Conservation (phyloP, 2,888 invertebrate genomes). For the Nineta flava region DNA sequence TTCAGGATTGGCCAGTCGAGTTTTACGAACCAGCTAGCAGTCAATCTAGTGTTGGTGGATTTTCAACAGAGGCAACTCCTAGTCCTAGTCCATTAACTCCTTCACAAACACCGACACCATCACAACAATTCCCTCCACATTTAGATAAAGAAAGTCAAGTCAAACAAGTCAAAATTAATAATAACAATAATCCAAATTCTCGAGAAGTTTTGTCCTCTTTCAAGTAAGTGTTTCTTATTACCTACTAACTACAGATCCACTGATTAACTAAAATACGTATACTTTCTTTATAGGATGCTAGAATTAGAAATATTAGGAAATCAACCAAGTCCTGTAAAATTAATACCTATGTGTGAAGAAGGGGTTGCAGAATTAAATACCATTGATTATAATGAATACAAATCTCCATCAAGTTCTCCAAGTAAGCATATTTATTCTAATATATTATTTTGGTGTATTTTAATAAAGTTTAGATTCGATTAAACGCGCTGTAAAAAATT, state of each 20-base stretch:
- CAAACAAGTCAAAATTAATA: conserved; percentile 11
- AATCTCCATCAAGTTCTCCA: conserved; percentile 23
- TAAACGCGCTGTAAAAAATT: too few species aligned
- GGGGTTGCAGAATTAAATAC: conserved; percentile 22
- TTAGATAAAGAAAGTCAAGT: conserved; percentile 4
- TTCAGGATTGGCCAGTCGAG: conserved; percentile 26
- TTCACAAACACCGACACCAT: conserved; percentile 16
- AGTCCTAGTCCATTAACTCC: conserved; percentile 24
- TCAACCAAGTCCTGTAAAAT: conserved; percentile 25
- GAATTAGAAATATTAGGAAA: conserved; percentile 19
- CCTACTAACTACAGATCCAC: too few species aligned
- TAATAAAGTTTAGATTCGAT: too few species aligned
- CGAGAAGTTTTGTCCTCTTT: conserved; percentile 29
- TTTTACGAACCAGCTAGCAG: conserved; percentile 31
- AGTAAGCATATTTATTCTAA: neutral
- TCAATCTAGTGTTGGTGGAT: conserved; percentile 25
- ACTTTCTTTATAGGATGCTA: conserved; percentile 8
- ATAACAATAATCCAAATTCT: conserved; percentile 18
- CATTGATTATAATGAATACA: conserved; percentile 14
- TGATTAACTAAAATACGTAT: neutral
- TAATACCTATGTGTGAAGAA: conserved; percentile 24
- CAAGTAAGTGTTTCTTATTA: conserved; percentile 23
- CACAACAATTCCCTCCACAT: conserved; percentile 11
- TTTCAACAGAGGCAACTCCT: conserved; percentile 22
- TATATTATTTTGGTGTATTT: neutral